Percentiles rank a stretch among this genome's conserved stretches.
Conservation (phyloP, 2,888 invertebrate species). For the Calliopum simillimum region DNA sequence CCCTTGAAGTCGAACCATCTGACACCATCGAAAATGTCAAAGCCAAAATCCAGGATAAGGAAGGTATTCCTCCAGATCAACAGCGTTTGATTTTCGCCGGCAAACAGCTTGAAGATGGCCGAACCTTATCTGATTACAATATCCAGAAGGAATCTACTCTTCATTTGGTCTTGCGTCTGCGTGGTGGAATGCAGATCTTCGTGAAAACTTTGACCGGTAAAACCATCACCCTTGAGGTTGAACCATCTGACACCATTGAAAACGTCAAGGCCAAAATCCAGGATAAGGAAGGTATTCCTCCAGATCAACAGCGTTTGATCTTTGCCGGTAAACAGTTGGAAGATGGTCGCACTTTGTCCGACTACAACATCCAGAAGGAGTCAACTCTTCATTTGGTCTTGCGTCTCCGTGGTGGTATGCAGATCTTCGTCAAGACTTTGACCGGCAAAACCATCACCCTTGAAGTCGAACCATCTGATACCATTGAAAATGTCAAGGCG, state of each 20-base stretch:
- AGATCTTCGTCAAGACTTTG: slow-evolving; percentile 52
- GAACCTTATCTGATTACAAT: slow-evolving; percentile 47
- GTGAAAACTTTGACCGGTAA: slow-evolving; percentile 48
- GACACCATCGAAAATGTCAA: slow-evolving; percentile 49
- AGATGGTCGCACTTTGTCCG: slow-evolving; percentile 48
- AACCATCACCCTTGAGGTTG: slow-evolving; percentile 48
- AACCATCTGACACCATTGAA: slow-evolving; percentile 47
- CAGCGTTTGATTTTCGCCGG: slow-evolving; percentile 49
- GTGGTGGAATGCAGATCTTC: slow-evolving; percentile 50
- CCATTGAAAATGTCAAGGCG: slow-evolving; percentile 57
- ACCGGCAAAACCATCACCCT: slow-evolving; percentile 60
- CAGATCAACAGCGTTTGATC: slow-evolving; percentile 49
- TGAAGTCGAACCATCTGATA: slow-evolving; percentile 58
- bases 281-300: slow-evolving; percentile 48
- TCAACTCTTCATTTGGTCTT: slow-evolving; percentile 48
- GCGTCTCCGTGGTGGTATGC: slow-evolving; percentile 76
- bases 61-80: slow-evolving; percentile 49
- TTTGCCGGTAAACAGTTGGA: slow-evolving; percentile 48
- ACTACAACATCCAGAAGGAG: slow-evolving; percentile 50
- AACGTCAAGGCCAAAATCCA: slow-evolving; percentile 48
- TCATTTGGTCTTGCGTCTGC: slow-evolving; percentile 47
- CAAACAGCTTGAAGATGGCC: slow-evolving; percentile 47
- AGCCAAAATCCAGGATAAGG: slow-evolving; percentile 48
- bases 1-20: slow-evolving; percentile 47
- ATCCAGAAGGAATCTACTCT: slow-evolving; percentile 49